Conservation (phyloP, 1,140 invertebrate genomes). For the Cydia fagiglandana region DNA sequence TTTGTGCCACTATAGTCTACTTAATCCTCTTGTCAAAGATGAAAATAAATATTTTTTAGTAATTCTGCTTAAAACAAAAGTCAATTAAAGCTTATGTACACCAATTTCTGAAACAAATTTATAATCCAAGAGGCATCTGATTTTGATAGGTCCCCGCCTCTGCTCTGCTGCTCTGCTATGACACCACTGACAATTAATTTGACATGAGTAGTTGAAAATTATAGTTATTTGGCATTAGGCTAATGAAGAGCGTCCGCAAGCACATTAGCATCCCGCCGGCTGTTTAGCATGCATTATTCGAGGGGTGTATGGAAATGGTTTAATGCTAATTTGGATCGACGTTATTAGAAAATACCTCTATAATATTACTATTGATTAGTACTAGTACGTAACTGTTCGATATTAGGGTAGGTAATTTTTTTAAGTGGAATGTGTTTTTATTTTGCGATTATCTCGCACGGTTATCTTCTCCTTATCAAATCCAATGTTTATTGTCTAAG, state of each 20-base stretch:
- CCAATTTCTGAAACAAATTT: neutral
- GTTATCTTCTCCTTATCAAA: too few relatives aligned
- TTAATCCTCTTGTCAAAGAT: too few relatives aligned
- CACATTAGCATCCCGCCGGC: constrained; percentile 8
- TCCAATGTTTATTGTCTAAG: too few relatives aligned
- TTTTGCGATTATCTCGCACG: too few relatives aligned
- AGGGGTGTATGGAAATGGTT: constrained; percentile 9
- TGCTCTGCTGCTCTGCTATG: neutral
- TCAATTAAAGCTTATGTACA: neutral
- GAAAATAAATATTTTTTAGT: too few relatives aligned
- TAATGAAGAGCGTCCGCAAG: constrained; percentile 11
- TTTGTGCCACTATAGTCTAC: neutral
- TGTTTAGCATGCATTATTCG: constrained; percentile 14
- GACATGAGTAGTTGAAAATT: constrained; percentile 14
- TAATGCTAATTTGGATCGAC: neutral
- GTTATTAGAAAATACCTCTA: neutral
- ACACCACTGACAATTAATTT: constrained; percentile 15
- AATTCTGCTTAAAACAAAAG: too few relatives aligned
- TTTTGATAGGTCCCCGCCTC: constrained; percentile 6
- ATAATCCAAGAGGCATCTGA: neutral
- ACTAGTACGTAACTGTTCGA: neutral
- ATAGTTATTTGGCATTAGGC: constrained; percentile 18
- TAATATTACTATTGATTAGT: neutral
- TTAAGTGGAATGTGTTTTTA: too few relatives aligned
- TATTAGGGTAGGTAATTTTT: too few relatives aligned